Evolutionary conservation across 2,113 vertebrate genomes (phyloP).

Genomic region (Noturus placidus): DNA sequence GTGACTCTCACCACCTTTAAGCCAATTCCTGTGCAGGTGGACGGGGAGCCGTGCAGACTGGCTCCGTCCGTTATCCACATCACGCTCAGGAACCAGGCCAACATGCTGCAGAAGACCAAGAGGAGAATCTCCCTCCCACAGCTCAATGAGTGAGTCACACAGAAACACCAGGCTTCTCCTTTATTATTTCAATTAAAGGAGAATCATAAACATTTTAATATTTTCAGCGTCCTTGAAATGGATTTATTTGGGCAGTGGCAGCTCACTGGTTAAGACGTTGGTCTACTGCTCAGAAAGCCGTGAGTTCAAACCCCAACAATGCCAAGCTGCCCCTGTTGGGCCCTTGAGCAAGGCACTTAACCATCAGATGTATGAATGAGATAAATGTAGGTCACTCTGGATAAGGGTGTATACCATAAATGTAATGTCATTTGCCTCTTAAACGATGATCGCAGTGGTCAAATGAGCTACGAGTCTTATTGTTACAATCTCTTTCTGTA

Average conservation of each 20-base stretch:
- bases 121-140: conserved; percentile 86
- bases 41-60: conserved; percentile 92
- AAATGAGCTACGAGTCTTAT: background rate
- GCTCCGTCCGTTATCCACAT: conserved; percentile 86
- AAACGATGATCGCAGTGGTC: background rate
- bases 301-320: no score
- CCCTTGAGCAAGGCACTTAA: no score
- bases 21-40: conserved; percentile 97
- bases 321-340: no score
- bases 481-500: background rate
- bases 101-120: conserved; percentile 97
- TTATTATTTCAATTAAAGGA: background rate
- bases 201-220: background rate
- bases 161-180: background rate
- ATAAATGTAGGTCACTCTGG: no score
- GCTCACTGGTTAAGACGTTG: no score
- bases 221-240: background rate
- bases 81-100: conserved; percentile 88
- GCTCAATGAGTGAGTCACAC: conserved; percentile 83
- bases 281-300: no score
- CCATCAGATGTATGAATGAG: no score
- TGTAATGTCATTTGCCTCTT: background rate
- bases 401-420: no score
- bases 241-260: background rate
- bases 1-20: conserved; percentile 88